phyloP scores from a whole-genome alignment of 2,797 vertebrate genomes.

The Eurystomus glaucurus region DNA sequence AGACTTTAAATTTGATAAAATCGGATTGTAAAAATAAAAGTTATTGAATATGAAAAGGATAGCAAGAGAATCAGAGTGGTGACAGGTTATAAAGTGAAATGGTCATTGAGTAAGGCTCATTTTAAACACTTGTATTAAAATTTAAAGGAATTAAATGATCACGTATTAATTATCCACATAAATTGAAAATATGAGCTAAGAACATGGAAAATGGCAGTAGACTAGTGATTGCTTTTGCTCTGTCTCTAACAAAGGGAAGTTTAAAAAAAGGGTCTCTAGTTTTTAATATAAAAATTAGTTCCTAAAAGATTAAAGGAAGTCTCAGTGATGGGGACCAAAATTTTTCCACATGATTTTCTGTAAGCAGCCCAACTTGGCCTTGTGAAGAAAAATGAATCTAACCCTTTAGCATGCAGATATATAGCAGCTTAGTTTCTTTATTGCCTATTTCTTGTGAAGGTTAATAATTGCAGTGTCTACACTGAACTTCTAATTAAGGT shows the following conservation, averaged over 20 bases:
- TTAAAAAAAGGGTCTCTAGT: neutral
- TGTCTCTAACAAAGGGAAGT: neutral
- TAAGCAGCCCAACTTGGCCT: neutral
- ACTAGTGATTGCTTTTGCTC: neutral
- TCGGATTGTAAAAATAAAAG: neutral
- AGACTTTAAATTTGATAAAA: neutral
- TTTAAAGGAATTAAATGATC: slow-evolving; percentile 39
- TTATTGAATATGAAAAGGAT: neutral
- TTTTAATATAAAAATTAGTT: slow-evolving; percentile 3
- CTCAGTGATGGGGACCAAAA: neutral
- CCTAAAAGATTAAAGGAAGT: neutral
- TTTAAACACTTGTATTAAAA: slow-evolving; percentile 34
- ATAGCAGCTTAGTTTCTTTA: neutral
- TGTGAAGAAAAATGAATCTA: neutral
- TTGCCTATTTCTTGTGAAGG: neutral
- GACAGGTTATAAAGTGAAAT: slow-evolving; percentile 13
- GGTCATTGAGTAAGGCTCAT: slow-evolving; percentile 10
- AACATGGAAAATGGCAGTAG: neutral
- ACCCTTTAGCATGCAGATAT: neutral
- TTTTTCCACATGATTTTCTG: neutral
- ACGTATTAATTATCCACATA: slow-evolving; percentile 31
- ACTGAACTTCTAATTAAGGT: slow-evolving; percentile 55
- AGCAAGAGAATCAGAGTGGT: neutral
- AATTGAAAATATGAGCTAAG: slow-evolving; percentile 4
- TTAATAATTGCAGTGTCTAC: neutral